Conservation (phyloP, 2,888 invertebrate species). For the Nebria salina region DNA sequence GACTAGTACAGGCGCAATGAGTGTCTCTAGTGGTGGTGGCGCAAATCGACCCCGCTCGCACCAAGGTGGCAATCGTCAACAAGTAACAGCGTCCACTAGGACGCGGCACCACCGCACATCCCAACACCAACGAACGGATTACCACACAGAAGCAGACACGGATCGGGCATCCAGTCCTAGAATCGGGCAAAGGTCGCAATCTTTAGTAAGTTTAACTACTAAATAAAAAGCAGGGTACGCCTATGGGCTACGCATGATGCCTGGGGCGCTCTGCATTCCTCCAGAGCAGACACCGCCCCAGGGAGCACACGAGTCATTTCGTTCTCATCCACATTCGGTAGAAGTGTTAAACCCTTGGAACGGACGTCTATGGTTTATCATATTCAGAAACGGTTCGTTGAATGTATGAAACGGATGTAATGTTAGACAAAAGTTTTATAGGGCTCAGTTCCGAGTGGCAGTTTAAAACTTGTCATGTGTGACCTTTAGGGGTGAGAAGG, state of each 20-base stretch:
- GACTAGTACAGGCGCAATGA: conserved; percentile 7
- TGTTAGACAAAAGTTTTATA: background rate
- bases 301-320: conserved; percentile 5
- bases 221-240: background rate
- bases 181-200: conserved; percentile 12
- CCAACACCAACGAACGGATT: background rate
- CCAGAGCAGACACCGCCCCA: conserved; percentile 22
- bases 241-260: conserved; percentile 12
- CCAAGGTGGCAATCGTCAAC: background rate
- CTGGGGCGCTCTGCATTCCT: conserved; percentile 25
- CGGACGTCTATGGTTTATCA: background rate
- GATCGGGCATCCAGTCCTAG: conserved; percentile 3
- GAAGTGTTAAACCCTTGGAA: background rate
- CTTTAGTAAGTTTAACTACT: background rate
- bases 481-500: background rate
- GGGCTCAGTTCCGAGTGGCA: background rate
- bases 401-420: background rate
- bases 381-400: background rate
- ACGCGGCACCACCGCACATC: background rate
- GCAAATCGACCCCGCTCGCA: background rate
- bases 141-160: conserved; percentile 8
- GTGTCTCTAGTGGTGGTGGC: conserved; percentile 6
- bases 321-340: background rate
- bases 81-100: background rate
- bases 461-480: background rate